Evolutionary conservation across 2,113 vertebrate genomes (phyloP).

Genomic region (Micronisus gabar): DNA sequence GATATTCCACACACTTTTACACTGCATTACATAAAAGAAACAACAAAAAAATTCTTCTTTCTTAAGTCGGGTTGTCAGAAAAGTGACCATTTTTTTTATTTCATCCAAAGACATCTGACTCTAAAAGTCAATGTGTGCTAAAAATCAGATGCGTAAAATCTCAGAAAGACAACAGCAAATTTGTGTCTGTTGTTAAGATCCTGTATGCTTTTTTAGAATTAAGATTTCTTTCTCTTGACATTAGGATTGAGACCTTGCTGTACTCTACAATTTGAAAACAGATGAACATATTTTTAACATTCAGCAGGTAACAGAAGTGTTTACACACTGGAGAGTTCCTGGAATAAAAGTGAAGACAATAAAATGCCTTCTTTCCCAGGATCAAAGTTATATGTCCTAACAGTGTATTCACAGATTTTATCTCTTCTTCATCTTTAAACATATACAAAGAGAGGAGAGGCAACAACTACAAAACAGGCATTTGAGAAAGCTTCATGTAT

Average conservation of each 20-base stretch:
- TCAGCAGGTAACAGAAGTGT: background rate
- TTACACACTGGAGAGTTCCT: background rate
- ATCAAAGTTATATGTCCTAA: background rate
- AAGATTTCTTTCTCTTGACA: background rate
- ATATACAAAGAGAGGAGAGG: background rate
- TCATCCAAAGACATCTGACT: background rate
- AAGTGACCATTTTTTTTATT: background rate
- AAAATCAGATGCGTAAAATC: background rate
- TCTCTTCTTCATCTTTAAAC: background rate
- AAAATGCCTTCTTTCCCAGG: background rate
- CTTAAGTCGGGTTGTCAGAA: background rate
- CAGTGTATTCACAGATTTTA: background rate
- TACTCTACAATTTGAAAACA: background rate
- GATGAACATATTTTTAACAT: background rate
- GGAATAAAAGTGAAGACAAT: background rate
- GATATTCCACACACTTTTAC: background rate
- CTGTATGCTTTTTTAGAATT: background rate
- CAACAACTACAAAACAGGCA: background rate
- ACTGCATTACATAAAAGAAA: background rate
- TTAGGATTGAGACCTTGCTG: background rate
- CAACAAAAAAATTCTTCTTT: background rate
- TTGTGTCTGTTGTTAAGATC: background rate
- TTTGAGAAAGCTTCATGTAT: background rate
- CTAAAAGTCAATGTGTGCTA: background rate
- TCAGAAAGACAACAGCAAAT: background rate